A percentile compares a stretch with the other conserved stretches of the same genome.
Evolutionary conservation across 2,888 invertebrate species (phyloP).

Genomic region (Keiferia lycopersicella): DNA sequence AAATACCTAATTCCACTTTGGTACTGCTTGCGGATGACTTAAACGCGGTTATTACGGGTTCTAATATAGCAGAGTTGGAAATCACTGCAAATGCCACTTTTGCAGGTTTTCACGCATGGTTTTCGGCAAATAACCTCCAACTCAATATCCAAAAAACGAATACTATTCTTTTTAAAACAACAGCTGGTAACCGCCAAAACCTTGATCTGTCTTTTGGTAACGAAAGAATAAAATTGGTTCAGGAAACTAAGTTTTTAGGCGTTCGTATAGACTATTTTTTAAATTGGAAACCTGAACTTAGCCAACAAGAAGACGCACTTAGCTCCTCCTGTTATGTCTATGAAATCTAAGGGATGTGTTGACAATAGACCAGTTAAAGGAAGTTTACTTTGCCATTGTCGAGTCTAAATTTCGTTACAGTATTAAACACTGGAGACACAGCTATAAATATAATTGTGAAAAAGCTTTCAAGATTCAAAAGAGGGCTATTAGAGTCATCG

Average conservation of each 20-base stretch:
- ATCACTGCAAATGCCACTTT: not conserved
- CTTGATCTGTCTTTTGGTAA: not conserved
- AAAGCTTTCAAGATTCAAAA: conserved; percentile 26
- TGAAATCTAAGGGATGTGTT: not conserved
- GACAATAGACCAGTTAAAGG: not conserved
- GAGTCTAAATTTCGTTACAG: conserved; percentile 27
- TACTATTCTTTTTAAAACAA: conserved; percentile 9
- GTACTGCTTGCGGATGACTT: not conserved
- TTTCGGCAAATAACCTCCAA: not conserved
- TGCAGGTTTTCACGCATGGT: not conserved
- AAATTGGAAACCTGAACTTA: not conserved
- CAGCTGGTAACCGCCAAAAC: not conserved
- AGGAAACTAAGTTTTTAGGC: not conserved
- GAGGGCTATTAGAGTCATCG: conserved; percentile 20
- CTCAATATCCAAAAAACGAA: conserved; percentile 18
- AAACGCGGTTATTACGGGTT: too few species aligned
- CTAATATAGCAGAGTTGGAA: too few species aligned
- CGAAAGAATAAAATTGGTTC: not conserved
- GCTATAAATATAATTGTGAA: conserved; percentile 22
- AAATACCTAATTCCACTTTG: too few species aligned
- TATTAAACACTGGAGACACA: conserved; percentile 24
- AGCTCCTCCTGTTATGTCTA: conserved; percentile 10
- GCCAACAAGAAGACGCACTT: not conserved
- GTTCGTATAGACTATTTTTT: not conserved
- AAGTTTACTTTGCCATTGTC: conserved; percentile 16